phyloP scores from a whole-genome alignment of 1,140 invertebrate genomes.

The Apis laboriosa region DNA sequence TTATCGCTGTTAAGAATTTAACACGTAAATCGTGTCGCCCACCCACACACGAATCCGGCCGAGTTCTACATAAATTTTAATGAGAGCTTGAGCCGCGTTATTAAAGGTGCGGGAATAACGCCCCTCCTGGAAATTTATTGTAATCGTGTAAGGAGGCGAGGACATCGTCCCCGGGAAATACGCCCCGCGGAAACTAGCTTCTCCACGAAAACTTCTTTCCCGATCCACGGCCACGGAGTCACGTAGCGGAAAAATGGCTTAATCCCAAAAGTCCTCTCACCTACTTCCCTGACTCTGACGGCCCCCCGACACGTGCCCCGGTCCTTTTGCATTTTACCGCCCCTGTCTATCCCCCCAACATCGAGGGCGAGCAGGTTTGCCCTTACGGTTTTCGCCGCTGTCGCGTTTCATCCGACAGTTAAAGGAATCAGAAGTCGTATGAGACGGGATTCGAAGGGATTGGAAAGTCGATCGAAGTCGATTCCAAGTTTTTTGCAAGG shows the following conservation, averaged over 20 bases:
- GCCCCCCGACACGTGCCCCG: constrained; percentile 32
- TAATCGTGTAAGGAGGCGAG: constrained; percentile 59
- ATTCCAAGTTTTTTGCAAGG: too few species aligned
- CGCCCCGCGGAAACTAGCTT: constrained; percentile 39
- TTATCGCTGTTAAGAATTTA: neutral
- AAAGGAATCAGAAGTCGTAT: neutral
- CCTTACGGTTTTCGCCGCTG: neutral
- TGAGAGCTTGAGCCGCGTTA: neutral
- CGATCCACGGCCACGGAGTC: constrained; percentile 55
- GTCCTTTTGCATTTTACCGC: constrained; percentile 47
- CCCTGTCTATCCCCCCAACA: constrained; percentile 51
- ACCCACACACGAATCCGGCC: neutral
- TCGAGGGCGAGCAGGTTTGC: constrained; percentile 18
- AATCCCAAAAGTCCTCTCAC: constrained; percentile 65
- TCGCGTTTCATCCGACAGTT: constrained; percentile 5
- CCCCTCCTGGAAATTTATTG: constrained; percentile 53
- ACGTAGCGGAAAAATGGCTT: constrained; percentile 67
- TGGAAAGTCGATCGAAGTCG: neutral
- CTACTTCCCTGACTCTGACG: constrained; percentile 54
- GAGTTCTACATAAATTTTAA: constrained; percentile 1
- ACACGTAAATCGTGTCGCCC: neutral
- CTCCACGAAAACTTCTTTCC: constrained; percentile 39
- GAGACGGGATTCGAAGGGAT: neutral
- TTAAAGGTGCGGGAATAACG: constrained; percentile 14
- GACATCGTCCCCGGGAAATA: constrained; percentile 49